Percentiles rank a stretch among this genome's conserved stretches.
These are phyloP conservation scores for Myotis lucifugus DNA, from an alignment of 2,113 vertebrate species.

Conservation along the genomic window DNA sequence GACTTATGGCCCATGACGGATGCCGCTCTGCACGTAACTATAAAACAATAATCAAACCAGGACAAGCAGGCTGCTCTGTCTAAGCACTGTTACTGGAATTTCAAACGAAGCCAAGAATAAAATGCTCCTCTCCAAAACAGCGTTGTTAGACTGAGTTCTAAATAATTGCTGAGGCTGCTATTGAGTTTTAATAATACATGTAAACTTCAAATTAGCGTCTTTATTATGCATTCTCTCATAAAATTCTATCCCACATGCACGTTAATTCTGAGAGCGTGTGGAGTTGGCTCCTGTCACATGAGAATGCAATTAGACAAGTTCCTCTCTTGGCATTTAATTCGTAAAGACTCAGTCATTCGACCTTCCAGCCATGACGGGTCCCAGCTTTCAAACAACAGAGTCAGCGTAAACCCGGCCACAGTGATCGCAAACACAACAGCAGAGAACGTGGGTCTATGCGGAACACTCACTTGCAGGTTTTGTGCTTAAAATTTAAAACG, in stretches of 20 bases:
- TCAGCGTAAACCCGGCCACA: accelerated
- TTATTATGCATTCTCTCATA: neutral
- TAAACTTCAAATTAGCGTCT: neutral
- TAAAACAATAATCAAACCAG: neutral
- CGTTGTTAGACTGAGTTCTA: neutral
- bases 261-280: accelerated
- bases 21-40: neutral
- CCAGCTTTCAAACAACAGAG: neutral
- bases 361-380: accelerated
- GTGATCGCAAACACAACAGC: accelerated
- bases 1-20: neutral
- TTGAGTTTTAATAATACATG: neutral
- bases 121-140: accelerated
- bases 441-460: accelerated
- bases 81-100: accelerated
- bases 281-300: neutral
- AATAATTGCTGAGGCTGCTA: neutral
- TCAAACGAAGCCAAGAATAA: neutral
- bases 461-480: accelerated
- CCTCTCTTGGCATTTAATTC: neutral
- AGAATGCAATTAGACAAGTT: accelerated
- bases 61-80: neutral
- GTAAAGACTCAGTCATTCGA: neutral
- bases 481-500: neutral
- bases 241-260: accelerated